These are phyloP conservation scores for Toxotes lorentzi DNA, from an alignment of 2,797 vertebrate species.

Conservation along the genomic window DNA sequence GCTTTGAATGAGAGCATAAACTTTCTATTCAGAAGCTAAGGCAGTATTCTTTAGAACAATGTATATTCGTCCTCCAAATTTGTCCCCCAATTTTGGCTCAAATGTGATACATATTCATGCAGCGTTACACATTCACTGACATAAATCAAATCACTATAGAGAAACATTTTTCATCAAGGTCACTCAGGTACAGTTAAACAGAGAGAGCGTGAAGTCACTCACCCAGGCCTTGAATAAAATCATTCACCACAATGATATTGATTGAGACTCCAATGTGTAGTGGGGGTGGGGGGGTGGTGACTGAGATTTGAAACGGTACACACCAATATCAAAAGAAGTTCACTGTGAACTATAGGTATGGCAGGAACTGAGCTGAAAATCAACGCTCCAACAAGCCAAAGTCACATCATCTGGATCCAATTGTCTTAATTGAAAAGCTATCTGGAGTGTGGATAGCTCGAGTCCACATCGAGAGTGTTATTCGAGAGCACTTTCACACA, in stretches of 20 bases:
- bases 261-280: too few relatives aligned
- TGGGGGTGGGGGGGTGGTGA: conserved; percentile 7
- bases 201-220: conserved; percentile 35
- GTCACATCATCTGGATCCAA: conserved; percentile 55
- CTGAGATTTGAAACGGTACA: conserved; percentile 31
- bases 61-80: not conserved
- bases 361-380: conserved; percentile 37
- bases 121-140: not conserved
- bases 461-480: conserved; percentile 43
- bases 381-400: conserved; percentile 61
- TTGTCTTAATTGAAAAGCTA: conserved; percentile 68
- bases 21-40: conserved; percentile 6
- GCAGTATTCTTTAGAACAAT: not conserved
- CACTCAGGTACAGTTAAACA: conserved; percentile 44
- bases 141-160: conserved; percentile 29
- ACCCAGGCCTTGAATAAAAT: conserved; percentile 30
- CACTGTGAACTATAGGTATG: not conserved
- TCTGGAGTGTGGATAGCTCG: conserved; percentile 24
- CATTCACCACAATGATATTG: conserved; percentile 36
- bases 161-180: conserved; percentile 55
- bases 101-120: conserved; percentile 31
- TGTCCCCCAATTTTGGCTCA: not conserved
- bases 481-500: conserved; percentile 56
- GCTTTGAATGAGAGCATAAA: conserved; percentile 28
- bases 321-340: conserved; percentile 36